Percentiles rank a stretch among this genome's conserved stretches.
These are phyloP conservation scores for Lutraria lutraria DNA, from an alignment of 2,888 invertebrate genomes.

Conservation along the genomic window DNA sequence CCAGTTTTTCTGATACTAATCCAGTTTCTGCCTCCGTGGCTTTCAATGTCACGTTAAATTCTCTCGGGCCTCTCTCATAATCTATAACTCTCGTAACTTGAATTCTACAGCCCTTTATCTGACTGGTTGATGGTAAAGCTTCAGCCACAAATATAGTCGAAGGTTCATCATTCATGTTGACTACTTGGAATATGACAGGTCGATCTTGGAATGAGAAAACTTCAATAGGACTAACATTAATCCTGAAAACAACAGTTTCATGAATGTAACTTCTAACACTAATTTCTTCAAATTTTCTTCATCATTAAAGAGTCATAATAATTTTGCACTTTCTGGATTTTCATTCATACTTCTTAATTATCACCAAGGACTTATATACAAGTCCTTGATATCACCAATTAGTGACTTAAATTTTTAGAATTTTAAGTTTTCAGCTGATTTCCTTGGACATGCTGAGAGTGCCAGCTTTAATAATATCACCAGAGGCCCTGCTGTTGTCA, in stretches of 20 bases:
- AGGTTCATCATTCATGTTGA: slow-evolving; percentile 3
- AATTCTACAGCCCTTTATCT: slow-evolving; percentile 46
- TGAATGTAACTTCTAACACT: too few relatives aligned
- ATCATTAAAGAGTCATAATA: too few relatives aligned
- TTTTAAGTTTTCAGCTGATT: too few relatives aligned
- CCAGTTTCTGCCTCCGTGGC: slow-evolving; percentile 47
- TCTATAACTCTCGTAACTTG: slow-evolving; percentile 44
- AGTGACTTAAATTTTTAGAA: too few relatives aligned
- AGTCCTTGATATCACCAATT: too few relatives aligned
- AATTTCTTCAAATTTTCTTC: too few relatives aligned
- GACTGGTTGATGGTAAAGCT: background rate
- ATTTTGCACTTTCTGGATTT: too few relatives aligned
- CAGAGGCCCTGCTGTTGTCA: too few relatives aligned
- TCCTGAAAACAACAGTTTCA: slow-evolving; percentile 14
- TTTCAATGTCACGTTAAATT: slow-evolving; percentile 39
- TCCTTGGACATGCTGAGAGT: too few relatives aligned
- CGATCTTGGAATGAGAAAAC: slow-evolving; percentile 61
- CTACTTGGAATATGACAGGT: slow-evolving; percentile 40
- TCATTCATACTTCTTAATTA: too few relatives aligned
- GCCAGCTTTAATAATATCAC: too few relatives aligned
- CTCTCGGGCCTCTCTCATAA: slow-evolving; percentile 55
- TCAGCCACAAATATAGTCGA: slow-evolving; percentile 31
- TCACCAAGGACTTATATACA: too few relatives aligned
- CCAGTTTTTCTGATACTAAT: slow-evolving; percentile 24
- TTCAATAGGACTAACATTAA: slow-evolving; percentile 42